These are phyloP conservation scores for Chirona hameri DNA, from an alignment of 2,888 invertebrate genomes.

Conservation along the genomic window DNA sequence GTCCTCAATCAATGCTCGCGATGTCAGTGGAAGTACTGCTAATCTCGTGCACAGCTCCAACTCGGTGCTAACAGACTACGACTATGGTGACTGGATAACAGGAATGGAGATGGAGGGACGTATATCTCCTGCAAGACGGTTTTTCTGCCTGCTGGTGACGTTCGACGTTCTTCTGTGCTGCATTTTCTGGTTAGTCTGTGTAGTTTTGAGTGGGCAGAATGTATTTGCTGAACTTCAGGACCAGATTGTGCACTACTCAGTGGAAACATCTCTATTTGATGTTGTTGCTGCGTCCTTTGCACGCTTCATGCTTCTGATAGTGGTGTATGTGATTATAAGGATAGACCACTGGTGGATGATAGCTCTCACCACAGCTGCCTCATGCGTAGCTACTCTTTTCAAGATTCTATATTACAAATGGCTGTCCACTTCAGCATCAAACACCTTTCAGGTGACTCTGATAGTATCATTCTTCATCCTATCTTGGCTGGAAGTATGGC, in stretches of 20 bases:
- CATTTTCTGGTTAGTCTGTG: conserved; percentile 11
- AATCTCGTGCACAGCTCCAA: not conserved
- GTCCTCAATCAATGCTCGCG: conserved; percentile 5
- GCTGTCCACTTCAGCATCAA: conserved; percentile 13
- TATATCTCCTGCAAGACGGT: conserved; percentile 5
- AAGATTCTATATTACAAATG: conserved; percentile 24
- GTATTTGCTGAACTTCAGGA: not conserved
- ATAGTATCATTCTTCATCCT: conserved; percentile 30
- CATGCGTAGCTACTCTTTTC: not conserved
- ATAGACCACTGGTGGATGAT: conserved; percentile 22
- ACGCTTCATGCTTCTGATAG: not conserved
- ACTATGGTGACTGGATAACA: conserved; percentile 2
- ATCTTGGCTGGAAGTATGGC: conserved; percentile 31
- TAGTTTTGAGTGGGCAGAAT: conserved; percentile 23
- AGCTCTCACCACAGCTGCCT: not conserved
- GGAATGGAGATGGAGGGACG: not conserved
- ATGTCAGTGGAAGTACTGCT: not conserved
- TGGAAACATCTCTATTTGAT: conserved; percentile 3
- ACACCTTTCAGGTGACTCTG: conserved; percentile 28
- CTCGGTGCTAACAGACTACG: conserved; percentile 1
- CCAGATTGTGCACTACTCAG: not conserved
- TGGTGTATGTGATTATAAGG: not conserved
- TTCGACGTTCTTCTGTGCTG: conserved; percentile 8
- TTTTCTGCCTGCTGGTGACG: conserved; percentile 22
- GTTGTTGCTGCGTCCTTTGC: not conserved